Evolutionary conservation across 2,888 invertebrate species (phyloP).

Genomic region (Ceratothoa steindachneri): DNA sequence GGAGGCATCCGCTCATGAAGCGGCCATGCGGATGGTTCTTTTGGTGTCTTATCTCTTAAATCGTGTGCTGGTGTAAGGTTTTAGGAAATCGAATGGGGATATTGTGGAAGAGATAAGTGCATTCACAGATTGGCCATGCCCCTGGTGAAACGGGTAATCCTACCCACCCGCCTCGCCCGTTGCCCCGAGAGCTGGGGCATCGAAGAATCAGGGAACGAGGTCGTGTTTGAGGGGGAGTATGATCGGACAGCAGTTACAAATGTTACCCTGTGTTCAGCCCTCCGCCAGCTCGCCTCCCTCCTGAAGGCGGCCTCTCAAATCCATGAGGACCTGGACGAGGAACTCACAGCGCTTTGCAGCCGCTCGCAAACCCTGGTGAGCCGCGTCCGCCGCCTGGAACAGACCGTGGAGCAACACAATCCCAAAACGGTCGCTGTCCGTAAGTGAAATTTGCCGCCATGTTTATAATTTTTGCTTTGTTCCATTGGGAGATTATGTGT

Average conservation of each 20-base stretch:
- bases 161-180: conserved; percentile 30
- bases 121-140: conserved; percentile 28
- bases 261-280: conserved; percentile 75
- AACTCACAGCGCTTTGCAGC: conserved; percentile 69
- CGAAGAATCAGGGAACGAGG: conserved; percentile 23
- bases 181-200: conserved; percentile 32
- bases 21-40: neutral
- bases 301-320: conserved; percentile 78
- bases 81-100: neutral
- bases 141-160: conserved; percentile 41
- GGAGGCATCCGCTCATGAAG: neutral
- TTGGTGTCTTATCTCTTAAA: neutral
- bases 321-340: conserved; percentile 72
- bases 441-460: conserved; percentile 61
- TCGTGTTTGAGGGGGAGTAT: conserved; percentile 56
- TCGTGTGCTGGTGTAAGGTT: neutral
- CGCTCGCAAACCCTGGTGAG: conserved; percentile 67
- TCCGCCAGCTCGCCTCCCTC: conserved; percentile 78
- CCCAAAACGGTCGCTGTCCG: conserved; percentile 89
- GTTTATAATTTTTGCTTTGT: neutral
- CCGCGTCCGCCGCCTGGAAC: conserved; percentile 67
- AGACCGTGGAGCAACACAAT: conserved; percentile 69
- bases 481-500: too few relatives aligned
- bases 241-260: conserved; percentile 83
- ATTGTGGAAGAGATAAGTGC: neutral